Evolutionary conservation across 92 coral and sea anemone genomes (phyloP).

Genomic region (Umimayanthus kanabou): DNA sequence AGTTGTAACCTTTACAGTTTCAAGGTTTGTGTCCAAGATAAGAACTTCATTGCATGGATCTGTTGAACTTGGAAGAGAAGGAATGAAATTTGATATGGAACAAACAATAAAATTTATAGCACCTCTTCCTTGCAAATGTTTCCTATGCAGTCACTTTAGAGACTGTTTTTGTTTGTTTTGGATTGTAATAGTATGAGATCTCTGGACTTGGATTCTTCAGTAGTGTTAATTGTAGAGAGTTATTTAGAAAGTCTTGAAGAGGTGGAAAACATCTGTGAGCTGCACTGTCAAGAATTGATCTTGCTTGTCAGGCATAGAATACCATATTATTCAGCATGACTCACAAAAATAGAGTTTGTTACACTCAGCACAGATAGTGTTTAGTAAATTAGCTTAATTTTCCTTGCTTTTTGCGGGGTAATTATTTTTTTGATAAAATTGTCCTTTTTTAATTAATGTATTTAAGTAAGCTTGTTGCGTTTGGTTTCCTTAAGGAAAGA

Average conservation of each 20-base stretch:
- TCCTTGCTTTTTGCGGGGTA: background rate
- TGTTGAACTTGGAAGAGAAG: constrained; percentile 5
- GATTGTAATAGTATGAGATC: background rate
- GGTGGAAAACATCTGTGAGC: constrained; percentile 28
- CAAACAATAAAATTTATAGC: background rate
- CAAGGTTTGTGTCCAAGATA: constrained; percentile 7
- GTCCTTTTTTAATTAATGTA: no score
- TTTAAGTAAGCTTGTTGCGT: background rate
- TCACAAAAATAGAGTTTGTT: background rate
- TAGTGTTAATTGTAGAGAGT: background rate
- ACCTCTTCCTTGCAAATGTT: constrained; percentile 22
- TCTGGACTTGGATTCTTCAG: background rate
- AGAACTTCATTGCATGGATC: constrained; percentile 12
- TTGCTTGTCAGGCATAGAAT: constrained; percentile 19
- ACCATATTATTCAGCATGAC: background rate
- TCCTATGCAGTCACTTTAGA: constrained; percentile 13
- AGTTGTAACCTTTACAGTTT: background rate
- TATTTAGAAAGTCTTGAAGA: background rate
- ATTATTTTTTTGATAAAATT: background rate
- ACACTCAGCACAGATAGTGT: background rate
- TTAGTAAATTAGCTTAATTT: no score
- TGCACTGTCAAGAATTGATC: background rate
- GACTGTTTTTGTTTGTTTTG: constrained; percentile 12
- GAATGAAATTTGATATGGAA: constrained; percentile 30
- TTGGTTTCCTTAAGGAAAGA: background rate